These are phyloP conservation scores for Globodera rostochiensis DNA, from an alignment of 1,140 invertebrate genomes.

Conservation along the genomic window DNA sequence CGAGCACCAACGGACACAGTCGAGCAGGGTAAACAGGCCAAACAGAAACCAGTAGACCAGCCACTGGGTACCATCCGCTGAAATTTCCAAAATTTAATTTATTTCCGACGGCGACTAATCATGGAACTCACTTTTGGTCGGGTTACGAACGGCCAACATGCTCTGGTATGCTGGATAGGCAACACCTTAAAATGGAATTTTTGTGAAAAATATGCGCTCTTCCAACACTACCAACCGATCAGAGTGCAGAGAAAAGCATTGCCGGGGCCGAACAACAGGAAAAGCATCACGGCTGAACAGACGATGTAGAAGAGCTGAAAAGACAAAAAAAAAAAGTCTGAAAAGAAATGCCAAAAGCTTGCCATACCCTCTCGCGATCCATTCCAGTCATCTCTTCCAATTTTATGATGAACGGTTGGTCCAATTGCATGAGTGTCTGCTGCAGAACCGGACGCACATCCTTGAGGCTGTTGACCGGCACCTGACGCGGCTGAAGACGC, in stretches of 20 bases:
- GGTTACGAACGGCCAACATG: slow-evolving; percentile 13
- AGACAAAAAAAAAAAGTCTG: background rate
- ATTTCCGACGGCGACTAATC: background rate
- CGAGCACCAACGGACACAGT: too few relatives aligned
- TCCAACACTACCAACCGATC: slow-evolving; percentile 73
- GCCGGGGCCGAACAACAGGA: slow-evolving; percentile 88
- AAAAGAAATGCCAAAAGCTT: background rate
- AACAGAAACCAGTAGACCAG: too few relatives aligned
- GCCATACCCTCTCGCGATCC: slow-evolving; percentile 11
- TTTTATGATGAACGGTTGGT: background rate
- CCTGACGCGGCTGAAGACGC: slow-evolving; percentile 10
- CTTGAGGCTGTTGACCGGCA: slow-evolving; percentile 10
- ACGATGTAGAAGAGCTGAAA: background rate
- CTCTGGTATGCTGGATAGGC: slow-evolving; percentile 90
- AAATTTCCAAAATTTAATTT: background rate
- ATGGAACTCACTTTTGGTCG: background rate
- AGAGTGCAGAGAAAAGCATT: slow-evolving; percentile 90
- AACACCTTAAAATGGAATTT: slow-evolving; percentile 65
- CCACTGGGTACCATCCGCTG: slow-evolving; percentile 25
- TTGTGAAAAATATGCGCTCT: background rate
- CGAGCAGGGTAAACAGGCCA: too few relatives aligned
- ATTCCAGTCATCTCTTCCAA: background rate
- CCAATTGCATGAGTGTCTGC: background rate
- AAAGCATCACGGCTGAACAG: slow-evolving; percentile 68
- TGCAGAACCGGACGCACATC: slow-evolving; percentile 5